Percentiles rank a stretch among this genome's conserved stretches.
Conservation (phyloP, 2,113 vertebrate species). For the Danio rerio region GRCz12tu NC_133189.1:6297501-6298000, state of each 20-base stretch:
- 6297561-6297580: conserved; percentile 38
- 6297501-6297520: conserved; percentile 45
- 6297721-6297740: background rate
- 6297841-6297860: too few relatives aligned
- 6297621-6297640: background rate
- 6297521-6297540: background rate
- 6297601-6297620: background rate
- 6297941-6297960: too few relatives aligned
- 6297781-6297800: too few relatives aligned
- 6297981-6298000: too few relatives aligned
- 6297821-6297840: too few relatives aligned
- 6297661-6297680: conserved; percentile 3
- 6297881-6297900: too few relatives aligned
- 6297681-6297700: conserved; percentile 2
- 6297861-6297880: too few relatives aligned
- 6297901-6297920: too few relatives aligned
- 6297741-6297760: background rate
- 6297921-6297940: too few relatives aligned
- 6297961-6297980: too few relatives aligned
- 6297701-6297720: conserved; percentile 15
- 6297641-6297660: background rate
- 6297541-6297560: conserved; percentile 32
- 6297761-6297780: too few relatives aligned
- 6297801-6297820: too few relatives aligned
- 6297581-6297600: background rate